Conservation (phyloP, 1,140 invertebrate genomes). For the Scaptomyza hsui region DNA sequence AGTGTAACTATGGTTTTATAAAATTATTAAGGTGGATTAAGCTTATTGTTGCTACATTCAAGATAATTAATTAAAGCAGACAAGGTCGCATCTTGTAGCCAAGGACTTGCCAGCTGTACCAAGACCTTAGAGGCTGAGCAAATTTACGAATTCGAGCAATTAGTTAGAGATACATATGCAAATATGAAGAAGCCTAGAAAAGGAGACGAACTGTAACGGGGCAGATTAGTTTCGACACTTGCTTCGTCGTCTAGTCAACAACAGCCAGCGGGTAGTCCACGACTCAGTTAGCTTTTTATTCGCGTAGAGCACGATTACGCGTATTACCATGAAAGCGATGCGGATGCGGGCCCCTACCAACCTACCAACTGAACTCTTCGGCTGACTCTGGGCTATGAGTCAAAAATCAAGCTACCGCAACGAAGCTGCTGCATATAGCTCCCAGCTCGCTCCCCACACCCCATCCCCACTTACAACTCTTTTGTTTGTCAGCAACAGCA, state of each 20-base stretch:
- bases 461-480: constrained; percentile 17
- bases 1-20: no score
- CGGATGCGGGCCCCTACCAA: constrained; percentile 61
- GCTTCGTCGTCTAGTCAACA: constrained; percentile 19
- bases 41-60: not conserved
- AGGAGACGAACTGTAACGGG: constrained; percentile 69
- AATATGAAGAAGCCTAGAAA: constrained; percentile 55
- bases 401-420: constrained; percentile 81
- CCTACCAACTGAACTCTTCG: constrained; percentile 34
- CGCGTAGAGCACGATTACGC: constrained; percentile 40
- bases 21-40: no score
- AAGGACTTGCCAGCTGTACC: constrained; percentile 52
- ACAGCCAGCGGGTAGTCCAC: constrained; percentile 1
- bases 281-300: constrained; percentile 33
- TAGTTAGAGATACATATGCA: constrained; percentile 37
- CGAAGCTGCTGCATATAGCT: constrained; percentile 48
- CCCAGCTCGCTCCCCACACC: not conserved
- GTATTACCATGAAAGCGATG: constrained; percentile 63
- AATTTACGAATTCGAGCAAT: constrained; percentile 27
- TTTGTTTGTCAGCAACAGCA: constrained; percentile 60
- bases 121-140: constrained; percentile 8
- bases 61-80: not conserved
- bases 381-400: constrained; percentile 63
- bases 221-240: constrained; percentile 63
- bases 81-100: not conserved